Evolutionary conservation across 2,888 invertebrate species (phyloP), one percentile per base, ranked within the genome.

Genomic region (Aphrophora alni): DNA sequence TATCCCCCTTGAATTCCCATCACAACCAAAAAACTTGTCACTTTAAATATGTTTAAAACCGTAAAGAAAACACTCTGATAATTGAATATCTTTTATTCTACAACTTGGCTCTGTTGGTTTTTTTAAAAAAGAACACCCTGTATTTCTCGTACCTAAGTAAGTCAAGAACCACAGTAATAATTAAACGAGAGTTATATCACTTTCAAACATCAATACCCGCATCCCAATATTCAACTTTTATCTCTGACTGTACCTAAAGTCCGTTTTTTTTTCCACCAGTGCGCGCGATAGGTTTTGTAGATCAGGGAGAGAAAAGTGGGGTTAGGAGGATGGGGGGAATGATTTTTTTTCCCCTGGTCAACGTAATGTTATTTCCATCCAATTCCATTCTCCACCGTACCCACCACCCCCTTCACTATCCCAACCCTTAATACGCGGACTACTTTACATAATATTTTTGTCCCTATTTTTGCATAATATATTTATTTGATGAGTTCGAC

Each of bases 331-430:
- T 33, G 76, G 33, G 33, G 75, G 80, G 77, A 76, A 38, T 82
- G 76, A 82, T 80, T 82, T 79, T 82, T 79, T 80, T 21, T 33
- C 33, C 33, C 38, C 38, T 76, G 80, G 80, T 80, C 80, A 75
- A 76, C 80, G 76, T 80, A 80, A 80, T 80, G 80, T 80, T 80
- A 80, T 80, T 80, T 80, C 76, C 80, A 80, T 80, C 80, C 80
- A 76, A 80, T 80, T 76, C 80, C 80, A 80, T 80, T 76, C 76
- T 76, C 80, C 76, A 76, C 75, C 70, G 76, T 51, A 28, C 71
- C 76, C 75, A 17, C 71, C 71, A 10, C 26, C 17, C 70, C 79
- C 71, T 59, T 25, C 33, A 44, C 44, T 26, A 12, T 44, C 24
- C 75, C 25, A 14, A 24, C 44, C 27, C 28, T 70, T 26, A 33